Conservation (phyloP, 2,797 vertebrate genomes). For the Meda fulgida region DNA sequence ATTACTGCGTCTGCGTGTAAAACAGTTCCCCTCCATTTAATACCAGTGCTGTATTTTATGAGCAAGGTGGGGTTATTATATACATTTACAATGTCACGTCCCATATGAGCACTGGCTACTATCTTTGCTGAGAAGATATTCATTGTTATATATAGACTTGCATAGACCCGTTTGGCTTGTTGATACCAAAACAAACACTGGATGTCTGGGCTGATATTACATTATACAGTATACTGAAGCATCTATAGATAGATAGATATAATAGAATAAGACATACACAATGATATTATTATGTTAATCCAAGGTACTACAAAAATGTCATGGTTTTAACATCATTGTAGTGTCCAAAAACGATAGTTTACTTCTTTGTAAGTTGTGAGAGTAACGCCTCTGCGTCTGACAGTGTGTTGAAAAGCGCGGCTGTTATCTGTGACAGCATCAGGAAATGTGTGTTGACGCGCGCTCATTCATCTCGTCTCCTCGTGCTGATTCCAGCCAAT, state of each 20-base stretch:
- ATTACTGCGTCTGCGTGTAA: conserved; percentile 23
- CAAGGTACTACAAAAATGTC: background rate
- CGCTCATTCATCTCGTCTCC: conserved; percentile 41
- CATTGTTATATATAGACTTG: conserved; percentile 64
- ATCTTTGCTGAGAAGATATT: conserved; percentile 56
- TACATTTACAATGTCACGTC: conserved; percentile 53
- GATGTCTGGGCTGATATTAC: background rate
- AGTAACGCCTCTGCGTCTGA: background rate
- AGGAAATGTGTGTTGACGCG: conserved; percentile 34
- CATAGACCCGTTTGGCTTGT: conserved; percentile 53
- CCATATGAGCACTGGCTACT: conserved; percentile 60
- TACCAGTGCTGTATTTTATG: background rate
- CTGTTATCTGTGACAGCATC: conserved; percentile 32
- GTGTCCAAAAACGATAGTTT: background rate
- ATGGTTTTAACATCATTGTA: background rate
- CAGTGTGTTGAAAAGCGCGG: background rate
- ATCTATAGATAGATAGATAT: background rate
- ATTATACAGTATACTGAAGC: conserved; percentile 8
- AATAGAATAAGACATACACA: background rate
- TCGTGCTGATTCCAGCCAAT: conserved; percentile 52
- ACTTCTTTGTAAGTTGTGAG: background rate
- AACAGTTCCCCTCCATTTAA: conserved; percentile 10
- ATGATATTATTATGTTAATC: background rate
- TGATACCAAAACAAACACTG: conserved; percentile 52
- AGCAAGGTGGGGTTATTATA: conserved; percentile 33